Percentiles rank a stretch among this genome's conserved stretches.
Evolutionary conservation across 1,140 invertebrate species (phyloP).

Genomic region (Bombus terrestris): DNA sequence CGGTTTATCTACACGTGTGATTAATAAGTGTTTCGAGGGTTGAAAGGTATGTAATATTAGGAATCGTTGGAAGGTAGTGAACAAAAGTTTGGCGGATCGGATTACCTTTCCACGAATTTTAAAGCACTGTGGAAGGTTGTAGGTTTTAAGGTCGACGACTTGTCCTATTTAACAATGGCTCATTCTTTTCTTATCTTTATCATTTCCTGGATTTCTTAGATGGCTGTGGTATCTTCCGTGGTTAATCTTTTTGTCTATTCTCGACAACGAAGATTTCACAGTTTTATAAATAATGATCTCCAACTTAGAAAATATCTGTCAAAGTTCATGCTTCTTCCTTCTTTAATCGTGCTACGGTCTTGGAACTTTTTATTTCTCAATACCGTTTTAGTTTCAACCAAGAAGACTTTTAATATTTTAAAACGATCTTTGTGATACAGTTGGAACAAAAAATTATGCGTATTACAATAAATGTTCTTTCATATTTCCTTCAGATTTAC

Average conservation of each 20-base stretch:
- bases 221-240: not conserved
- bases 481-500: too few species aligned
- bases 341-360: too few species aligned
- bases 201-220: not conserved
- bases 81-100: not conserved
- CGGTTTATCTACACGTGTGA: not conserved
- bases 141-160: slow-evolving; percentile 13
- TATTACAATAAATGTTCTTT: too few species aligned
- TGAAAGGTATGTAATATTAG: not conserved
- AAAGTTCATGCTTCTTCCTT: too few species aligned
- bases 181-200: slow-evolving; percentile 23
- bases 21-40: not conserved
- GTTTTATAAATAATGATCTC: not conserved
- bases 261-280: not conserved
- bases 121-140: not conserved
- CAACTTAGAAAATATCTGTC: too few species aligned
- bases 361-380: too few species aligned
- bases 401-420: too few species aligned
- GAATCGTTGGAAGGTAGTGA: not conserved
- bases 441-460: too few species aligned
- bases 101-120: not conserved
- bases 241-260: not conserved
- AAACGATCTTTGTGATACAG: too few species aligned
- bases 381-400: too few species aligned
- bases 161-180: slow-evolving; percentile 15